Evolutionary conservation across 64 coral and sea anemone genomes (phyloP).

Genomic region (Dendronephthya gigantea): DNA sequence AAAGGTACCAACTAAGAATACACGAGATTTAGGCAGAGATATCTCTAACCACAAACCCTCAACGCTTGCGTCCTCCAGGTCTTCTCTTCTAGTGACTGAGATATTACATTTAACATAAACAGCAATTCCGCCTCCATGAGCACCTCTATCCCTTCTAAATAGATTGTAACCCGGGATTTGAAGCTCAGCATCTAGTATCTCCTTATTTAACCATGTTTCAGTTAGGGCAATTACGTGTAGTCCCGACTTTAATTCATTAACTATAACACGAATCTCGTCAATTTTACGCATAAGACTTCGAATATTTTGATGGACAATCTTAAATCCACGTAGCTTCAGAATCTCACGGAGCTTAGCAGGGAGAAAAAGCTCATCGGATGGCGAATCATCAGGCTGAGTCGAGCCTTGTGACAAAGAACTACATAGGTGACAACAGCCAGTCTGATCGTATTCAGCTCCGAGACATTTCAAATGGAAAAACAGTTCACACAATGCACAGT

Average conservation of each 20-base stretch:
- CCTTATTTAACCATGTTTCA: neutral
- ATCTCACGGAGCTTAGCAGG: neutral
- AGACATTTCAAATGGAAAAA: neutral
- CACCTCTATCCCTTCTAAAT: neutral
- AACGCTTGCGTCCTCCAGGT: neutral
- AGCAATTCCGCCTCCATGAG: neutral
- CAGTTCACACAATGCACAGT: neutral
- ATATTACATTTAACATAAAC: constrained; percentile 20
- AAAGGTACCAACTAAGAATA: constrained; percentile 5
- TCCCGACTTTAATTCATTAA: neutral
- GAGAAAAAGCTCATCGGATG: neutral
- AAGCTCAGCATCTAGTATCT: neutral
- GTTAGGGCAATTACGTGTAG: neutral
- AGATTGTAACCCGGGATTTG: neutral
- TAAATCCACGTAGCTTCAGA: neutral
- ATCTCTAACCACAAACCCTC: constrained; percentile 28
- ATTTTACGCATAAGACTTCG: neutral
- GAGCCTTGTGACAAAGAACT: neutral
- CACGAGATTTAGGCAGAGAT: constrained; percentile 5
- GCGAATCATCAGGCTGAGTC: too few species aligned
- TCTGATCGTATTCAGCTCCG: neutral
- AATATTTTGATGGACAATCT: constrained; percentile 9
- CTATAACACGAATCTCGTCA: neutral
- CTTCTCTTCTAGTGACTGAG: neutral
- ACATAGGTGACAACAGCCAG: neutral